Base-by-base conservation (phyloP, 2,888 invertebrate species). In the Seira musarum region DNA sequence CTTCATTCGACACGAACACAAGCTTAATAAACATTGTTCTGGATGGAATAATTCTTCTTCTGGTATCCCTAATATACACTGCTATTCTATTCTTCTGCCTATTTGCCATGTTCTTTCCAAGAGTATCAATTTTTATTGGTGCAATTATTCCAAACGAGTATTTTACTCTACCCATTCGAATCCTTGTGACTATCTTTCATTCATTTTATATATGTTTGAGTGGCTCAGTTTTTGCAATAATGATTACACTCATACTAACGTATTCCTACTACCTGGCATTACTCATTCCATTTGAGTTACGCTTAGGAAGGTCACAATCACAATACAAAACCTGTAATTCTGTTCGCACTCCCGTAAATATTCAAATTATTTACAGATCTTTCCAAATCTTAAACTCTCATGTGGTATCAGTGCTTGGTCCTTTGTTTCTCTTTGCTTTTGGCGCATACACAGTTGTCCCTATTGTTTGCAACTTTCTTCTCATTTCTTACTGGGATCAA, bases 381-480 rank as follows among this genome's bases (percentile, higher is more conserved):
- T 53, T 73, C 49, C 73, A 73, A 40, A 6, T 73, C 1, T 17
- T 65, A 1, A 46, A 65, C 13, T 25, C 8, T n/a, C 53, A 73
- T 53, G 25, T 5, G 1, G 22, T 73, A 1, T 24, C 21, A 8
- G 2, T 57, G 2, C 10, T 53, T 3, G 73, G 73, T 0, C 15
- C 6, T 2, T 57, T 65, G n/a, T 19, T 73, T 10, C 5, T 73
- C 0, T 17, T 73, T 21, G 22, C n/a, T n/a, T 46, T 57, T 30
- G 49, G 25, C 1, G 5, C 3, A 1, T 30, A 53, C 25, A 73
- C 25, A 49, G 6, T 53, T 1, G 49, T 49, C 13, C 5, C 53
- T 2, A 5, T 73, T 10, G 64, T 22, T 19, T 1, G 3, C n/a
- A 30, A 63, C 15, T 64, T 73, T 35, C 35, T 65, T 6, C 65